Percentiles rank a stretch among this genome's conserved stretches.
These are phyloP conservation scores for Sebastes alutus DNA, from an alignment of 2,797 vertebrate genomes.

Conservation along the genomic window DNA sequence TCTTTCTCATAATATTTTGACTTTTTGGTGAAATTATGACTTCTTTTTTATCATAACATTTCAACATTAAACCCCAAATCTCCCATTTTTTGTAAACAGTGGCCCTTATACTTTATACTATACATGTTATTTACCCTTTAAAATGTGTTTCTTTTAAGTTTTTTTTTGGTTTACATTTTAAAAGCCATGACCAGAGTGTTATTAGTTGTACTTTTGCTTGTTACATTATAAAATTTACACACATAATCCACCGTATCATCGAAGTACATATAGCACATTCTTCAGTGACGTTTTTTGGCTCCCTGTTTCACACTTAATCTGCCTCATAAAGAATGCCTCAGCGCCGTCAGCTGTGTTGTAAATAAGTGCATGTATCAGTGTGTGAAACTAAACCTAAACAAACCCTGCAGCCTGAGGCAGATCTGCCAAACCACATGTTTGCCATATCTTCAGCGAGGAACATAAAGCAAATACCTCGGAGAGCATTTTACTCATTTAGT, in stretches of 20 bases:
- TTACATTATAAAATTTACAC: neutral
- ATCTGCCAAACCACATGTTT: constrained; percentile 19
- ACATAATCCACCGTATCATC: neutral
- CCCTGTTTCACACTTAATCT: neutral
- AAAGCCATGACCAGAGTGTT: neutral
- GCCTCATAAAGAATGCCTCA: neutral
- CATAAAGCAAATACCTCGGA: constrained; percentile 28
- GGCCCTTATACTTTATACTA: neutral
- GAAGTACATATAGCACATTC: neutral
- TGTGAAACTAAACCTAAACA: neutral
- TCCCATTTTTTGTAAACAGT: neutral
- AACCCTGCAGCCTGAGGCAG: neutral
- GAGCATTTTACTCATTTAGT: constrained; percentile 19
- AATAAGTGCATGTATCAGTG: constrained; percentile 6
- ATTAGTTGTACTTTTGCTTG: neutral
- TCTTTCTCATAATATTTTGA: no score
- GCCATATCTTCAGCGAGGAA: neutral
- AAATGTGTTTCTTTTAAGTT: neutral
- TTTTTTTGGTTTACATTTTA: neutral
- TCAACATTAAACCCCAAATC: neutral
- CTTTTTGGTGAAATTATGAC: no score
- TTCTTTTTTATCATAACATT: neutral
- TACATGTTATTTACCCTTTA: neutral
- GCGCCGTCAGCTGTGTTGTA: neutral
- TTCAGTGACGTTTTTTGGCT: neutral